Evolutionary conservation across 2,113 vertebrate species (phyloP).

Genomic region (Microtus richardsoni): DNA sequence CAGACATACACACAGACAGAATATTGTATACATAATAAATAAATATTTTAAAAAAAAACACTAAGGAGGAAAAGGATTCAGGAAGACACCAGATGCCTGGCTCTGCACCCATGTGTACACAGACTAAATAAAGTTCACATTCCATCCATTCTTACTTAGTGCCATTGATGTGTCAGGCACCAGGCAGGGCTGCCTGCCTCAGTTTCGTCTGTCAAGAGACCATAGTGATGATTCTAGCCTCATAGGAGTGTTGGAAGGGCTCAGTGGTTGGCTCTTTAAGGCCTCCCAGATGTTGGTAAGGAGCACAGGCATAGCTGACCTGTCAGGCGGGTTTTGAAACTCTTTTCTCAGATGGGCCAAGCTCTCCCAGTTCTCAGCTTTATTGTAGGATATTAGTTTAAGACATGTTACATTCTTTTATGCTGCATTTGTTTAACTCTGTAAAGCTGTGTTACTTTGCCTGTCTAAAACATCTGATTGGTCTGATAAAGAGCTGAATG

Average conservation of each 20-base stretch:
- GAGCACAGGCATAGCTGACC: background rate
- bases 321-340: background rate
- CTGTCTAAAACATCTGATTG: no score
- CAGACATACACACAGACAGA: no score
- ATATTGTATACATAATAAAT: no score
- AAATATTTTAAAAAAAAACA: no score
- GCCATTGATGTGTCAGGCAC: accelerated
- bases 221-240: background rate
- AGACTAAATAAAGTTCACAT: background rate
- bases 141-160: background rate
- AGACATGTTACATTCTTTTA: no score
- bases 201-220: background rate
- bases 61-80: no score
- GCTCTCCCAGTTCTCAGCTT: background rate
- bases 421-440: no score
- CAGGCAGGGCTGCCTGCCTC: background rate
- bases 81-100: background rate
- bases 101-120: background rate
- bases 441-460: no score
- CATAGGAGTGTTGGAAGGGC: background rate
- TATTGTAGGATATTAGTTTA: no score
- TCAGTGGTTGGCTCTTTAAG: background rate
- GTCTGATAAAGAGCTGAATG: no score
- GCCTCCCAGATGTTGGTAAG: background rate
- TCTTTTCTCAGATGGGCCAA: background rate